Conservation (phyloP, 1,140 invertebrate genomes). For the Stenopsyche tienmushanensis region DNA sequence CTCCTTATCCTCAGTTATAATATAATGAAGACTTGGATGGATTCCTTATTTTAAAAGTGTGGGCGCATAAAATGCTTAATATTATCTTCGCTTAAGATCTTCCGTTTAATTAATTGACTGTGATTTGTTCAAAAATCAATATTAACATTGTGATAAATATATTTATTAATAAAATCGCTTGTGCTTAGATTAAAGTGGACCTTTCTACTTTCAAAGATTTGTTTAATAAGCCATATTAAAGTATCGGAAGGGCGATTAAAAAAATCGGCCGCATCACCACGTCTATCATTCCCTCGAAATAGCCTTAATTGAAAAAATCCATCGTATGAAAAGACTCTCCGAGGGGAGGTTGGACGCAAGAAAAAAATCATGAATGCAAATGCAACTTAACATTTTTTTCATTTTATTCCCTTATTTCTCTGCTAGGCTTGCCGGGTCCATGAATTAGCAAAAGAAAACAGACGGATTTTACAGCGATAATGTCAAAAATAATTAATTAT, state of each 20-base stretch:
- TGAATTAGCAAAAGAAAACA: slow-evolving; percentile 61
- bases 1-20: too few species aligned
- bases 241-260: slow-evolving; percentile 2
- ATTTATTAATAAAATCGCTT: too few species aligned
- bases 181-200: too few species aligned
- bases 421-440: slow-evolving; percentile 52
- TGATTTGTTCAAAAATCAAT: too few species aligned
- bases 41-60: too few species aligned
- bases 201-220: too few species aligned
- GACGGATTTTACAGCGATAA: slow-evolving; percentile 56
- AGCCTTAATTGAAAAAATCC: slow-evolving; percentile 40
- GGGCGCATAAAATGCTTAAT: too few species aligned
- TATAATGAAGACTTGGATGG: too few species aligned
- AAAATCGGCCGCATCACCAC: slow-evolving; percentile 27
- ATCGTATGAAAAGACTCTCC: slow-evolving; percentile 12
- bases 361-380: slow-evolving; percentile 40
- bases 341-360: slow-evolving; percentile 18
- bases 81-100: too few species aligned
- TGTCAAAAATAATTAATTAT: slow-evolving; percentile 63
- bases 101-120: too few species aligned
- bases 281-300: slow-evolving; percentile 33
- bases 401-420: slow-evolving; percentile 3
- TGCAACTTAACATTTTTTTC: slow-evolving; percentile 29
- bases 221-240: slow-evolving; percentile 23
- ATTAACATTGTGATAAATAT: too few species aligned